Base-by-base conservation (phyloP, 2,888 invertebrate genomes). In the Nasonovia ribisnigri region DNA sequence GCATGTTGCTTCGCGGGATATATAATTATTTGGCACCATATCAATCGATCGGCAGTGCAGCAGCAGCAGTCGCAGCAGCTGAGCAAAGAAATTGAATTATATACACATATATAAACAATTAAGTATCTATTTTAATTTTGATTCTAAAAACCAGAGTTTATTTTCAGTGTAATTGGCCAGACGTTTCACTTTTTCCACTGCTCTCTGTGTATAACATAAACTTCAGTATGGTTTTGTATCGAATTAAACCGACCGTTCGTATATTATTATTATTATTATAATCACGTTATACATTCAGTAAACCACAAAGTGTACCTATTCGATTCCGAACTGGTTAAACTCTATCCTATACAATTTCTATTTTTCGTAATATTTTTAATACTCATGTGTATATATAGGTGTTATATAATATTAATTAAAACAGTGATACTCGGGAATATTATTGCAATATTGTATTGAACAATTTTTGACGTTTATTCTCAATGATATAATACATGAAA, bases 81-180 rank as follows among this genome's bases (percentile, higher is more conserved):
- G 26, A 88, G 16, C 54, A 57, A 86, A 46, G 86, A 91, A 67
- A 36, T 60, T 16, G 26, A n/a, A 88, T 51, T 88, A 88, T 67
- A 36, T 16, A 48, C 26, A 60, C 26, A 4, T 29, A 57, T 42
- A 60, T 60, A 88, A 92, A 87, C 67, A 46, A 88, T 92, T 16
- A 26, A 67, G 92, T 92, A 67, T 92, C 92, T 92, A 92, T 93
- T 93, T 90, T 90, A 46, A 90, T 91, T 93, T 93, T 46, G 46
- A 90, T 84, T 91, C 48, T 43, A 77, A 77, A 67, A 43, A 87
- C 60, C 84, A 43, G 84, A 90, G 54, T 91, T 57, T 91, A 60
- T 91, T 91, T 86, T 91, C 60, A 60, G 16, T 87, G 42, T 84
- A 91, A 92, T 92, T 91, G 57, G 91, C 84, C 60, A 48, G 87